Conservation (phyloP, 1,140 invertebrate genomes). For the Drosophila persimilis region DNA sequence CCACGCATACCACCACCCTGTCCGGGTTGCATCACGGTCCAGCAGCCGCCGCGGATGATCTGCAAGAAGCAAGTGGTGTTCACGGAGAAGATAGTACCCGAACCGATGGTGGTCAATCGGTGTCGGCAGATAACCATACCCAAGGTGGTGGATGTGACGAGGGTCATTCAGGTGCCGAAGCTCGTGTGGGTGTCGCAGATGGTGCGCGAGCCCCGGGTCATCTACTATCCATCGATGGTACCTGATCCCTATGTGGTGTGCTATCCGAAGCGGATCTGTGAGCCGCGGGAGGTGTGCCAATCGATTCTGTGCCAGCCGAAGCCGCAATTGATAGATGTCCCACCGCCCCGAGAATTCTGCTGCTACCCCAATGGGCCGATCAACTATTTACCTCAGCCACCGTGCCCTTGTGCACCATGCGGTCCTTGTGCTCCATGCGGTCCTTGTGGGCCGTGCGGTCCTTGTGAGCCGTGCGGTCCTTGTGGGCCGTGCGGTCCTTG, state of each 20-base stretch:
- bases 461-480: constrained; percentile 67
- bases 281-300: constrained; percentile 75
- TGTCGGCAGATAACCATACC: constrained; percentile 76
- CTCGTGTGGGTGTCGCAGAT: constrained; percentile 77
- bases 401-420: constrained; percentile 68
- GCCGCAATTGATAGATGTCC: constrained; percentile 75
- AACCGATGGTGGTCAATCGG: constrained; percentile 77
- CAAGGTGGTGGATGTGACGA: constrained; percentile 71
- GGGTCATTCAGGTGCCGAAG: constrained; percentile 77
- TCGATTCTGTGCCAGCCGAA: constrained; percentile 77
- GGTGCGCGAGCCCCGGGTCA: constrained; percentile 73
- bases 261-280: constrained; percentile 74
- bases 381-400: constrained; percentile 74
- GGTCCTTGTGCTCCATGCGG: constrained; percentile 67
- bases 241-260: constrained; percentile 80
- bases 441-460: constrained; percentile 41
- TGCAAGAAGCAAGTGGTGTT: constrained; percentile 77
- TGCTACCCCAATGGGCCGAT: constrained; percentile 77
- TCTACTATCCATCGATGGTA: constrained; percentile 78
- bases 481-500: constrained; percentile 60
- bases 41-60: constrained; percentile 75
- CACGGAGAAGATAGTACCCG: constrained; percentile 70
- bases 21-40: constrained; percentile 74
- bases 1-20: constrained; percentile 71
- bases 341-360: constrained; percentile 75